A percentile compares a stretch with the other conserved stretches of the same genome.
phyloP scores from a whole-genome alignment of 2,797 vertebrate species.

The Sebastes minor region DNA sequence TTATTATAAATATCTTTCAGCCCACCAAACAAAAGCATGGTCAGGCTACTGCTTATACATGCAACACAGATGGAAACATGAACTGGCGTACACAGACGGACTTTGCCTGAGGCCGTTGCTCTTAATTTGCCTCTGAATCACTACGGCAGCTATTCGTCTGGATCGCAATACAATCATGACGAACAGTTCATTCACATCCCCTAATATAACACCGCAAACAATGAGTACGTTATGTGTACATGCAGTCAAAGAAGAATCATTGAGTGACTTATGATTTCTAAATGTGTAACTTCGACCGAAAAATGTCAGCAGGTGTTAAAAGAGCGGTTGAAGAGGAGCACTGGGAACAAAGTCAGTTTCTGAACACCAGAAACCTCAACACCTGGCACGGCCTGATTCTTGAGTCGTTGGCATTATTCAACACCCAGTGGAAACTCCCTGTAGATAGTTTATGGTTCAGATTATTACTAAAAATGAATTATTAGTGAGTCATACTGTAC shows the following conservation, averaged over 20 bases:
- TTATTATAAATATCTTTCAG: neutral
- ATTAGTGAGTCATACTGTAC: neutral
- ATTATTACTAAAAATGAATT: neutral
- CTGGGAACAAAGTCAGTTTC: neutral
- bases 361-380: neutral
- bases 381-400: neutral
- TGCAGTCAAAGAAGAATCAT: neutral
- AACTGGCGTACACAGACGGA: neutral
- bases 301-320: neutral
- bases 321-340: neutral
- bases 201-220: neutral
- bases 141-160: neutral
- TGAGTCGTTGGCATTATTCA: neutral
- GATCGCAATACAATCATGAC: neutral
- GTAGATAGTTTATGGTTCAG: neutral
- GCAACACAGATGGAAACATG: constrained; percentile 4
- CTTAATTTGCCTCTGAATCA: constrained; percentile 13
- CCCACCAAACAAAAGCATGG: neutral
- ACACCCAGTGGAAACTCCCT: neutral
- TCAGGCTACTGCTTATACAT: neutral
- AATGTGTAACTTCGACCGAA: neutral
- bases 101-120: neutral
- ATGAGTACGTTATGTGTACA: neutral
- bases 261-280: neutral
- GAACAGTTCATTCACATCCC: neutral